A percentile compares a stretch with the other conserved stretches of the same genome.
Evolutionary conservation across 1,140 invertebrate genomes (phyloP).

Genomic region (Nasonia giraulti): DNA sequence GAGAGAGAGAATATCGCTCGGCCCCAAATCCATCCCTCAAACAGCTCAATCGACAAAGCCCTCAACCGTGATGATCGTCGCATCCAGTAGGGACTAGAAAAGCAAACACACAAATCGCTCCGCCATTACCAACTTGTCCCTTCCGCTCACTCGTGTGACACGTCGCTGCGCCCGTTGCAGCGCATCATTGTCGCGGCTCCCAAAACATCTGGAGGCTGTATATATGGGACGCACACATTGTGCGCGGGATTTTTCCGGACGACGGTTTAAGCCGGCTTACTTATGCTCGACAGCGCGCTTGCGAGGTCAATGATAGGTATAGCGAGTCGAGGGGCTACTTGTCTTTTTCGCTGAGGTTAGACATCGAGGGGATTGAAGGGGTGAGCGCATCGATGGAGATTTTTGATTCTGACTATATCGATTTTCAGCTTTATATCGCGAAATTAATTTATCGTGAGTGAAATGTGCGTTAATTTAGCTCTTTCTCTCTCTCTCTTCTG

Average conservation of each 20-base stretch:
- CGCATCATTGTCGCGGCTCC: neutral
- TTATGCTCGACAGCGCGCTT: constrained; percentile 11
- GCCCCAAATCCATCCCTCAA: neutral
- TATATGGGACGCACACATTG: neutral
- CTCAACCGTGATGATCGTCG: neutral
- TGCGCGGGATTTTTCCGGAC: constrained; percentile 26
- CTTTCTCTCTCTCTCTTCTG: neutral
- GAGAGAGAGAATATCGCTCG: no score
- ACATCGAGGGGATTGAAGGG: neutral
- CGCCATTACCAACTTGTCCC: neutral
- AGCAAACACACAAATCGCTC: neutral
- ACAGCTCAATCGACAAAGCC: neutral
- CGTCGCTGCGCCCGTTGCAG: neutral
- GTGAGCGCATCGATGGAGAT: neutral
- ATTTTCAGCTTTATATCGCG: neutral
- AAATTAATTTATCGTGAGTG: no score
- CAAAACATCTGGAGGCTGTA: neutral
- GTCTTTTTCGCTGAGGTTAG: neutral
- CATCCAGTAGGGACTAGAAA: neutral
- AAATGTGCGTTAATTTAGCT: no score
- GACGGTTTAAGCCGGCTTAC: constrained; percentile 26
- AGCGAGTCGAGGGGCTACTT: neutral
- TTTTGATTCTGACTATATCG: neutral
- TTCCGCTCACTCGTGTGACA: neutral
- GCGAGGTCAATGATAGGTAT: constrained; percentile 7